A percentile compares a stretch with the other conserved stretches of the same genome.
Conservation (phyloP, 2,113 vertebrate species). For the Takifugu bimaculatus region DNA sequence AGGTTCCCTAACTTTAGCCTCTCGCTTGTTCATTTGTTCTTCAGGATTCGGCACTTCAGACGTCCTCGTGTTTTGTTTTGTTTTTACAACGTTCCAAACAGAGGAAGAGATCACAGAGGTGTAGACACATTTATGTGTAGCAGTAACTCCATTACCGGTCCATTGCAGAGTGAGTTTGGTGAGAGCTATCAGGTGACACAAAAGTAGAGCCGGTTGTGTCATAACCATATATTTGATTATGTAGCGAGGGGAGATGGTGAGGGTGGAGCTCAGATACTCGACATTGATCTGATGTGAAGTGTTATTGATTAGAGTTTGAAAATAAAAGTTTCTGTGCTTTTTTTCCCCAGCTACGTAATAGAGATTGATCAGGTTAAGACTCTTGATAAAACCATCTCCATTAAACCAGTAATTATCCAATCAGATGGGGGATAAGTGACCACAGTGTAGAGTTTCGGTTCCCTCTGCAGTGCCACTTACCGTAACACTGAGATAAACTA, state of each 20-base stretch:
- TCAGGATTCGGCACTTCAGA: too few relatives aligned
- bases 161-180: constrained; percentile 49
- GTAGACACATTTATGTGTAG: constrained; percentile 8
- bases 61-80: too few relatives aligned
- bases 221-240: not conserved
- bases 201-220: constrained; percentile 52
- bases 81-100: not conserved
- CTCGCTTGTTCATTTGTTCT: too few relatives aligned
- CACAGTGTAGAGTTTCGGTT: constrained; percentile 43
- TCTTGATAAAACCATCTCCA: constrained; percentile 14
- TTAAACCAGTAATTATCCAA: constrained; percentile 31
- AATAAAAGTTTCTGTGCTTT: constrained; percentile 19
- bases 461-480: constrained; percentile 48
- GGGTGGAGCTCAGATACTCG: constrained; percentile 27
- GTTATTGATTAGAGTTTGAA: constrained; percentile 15
- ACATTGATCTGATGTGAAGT: constrained; percentile 21
- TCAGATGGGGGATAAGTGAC: constrained; percentile 49
- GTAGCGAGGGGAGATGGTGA: not conserved
- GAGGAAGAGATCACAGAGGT: constrained; percentile 7
- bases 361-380: constrained; percentile 15
- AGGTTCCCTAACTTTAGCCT: too few relatives aligned
- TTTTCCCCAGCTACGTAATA: constrained; percentile 4
- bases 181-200: constrained; percentile 52
- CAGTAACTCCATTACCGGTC: constrained; percentile 57
- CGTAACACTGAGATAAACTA: constrained; percentile 63